A percentile compares a stretch with the other conserved stretches of the same genome.
phyloP scores from a whole-genome alignment of 2,797 vertebrate genomes.

The Aplochiton taeniatus region DNA sequence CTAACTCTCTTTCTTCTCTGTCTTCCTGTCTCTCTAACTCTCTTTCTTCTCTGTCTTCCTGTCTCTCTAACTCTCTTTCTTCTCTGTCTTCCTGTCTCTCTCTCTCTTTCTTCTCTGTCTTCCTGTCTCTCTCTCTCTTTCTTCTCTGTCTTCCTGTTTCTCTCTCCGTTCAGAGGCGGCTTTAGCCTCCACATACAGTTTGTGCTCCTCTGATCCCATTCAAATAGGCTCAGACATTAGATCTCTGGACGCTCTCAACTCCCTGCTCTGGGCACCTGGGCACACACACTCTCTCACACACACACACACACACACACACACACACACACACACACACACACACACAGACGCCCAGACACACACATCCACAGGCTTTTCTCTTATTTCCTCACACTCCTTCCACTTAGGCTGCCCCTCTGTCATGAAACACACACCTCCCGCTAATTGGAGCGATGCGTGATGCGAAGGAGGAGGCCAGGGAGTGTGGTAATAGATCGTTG shows the following conservation, averaged over 20 bases:
- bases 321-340: not conserved
- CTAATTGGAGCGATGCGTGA: constrained; percentile 9
- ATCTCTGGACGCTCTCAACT: constrained; percentile 6
- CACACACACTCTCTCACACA: not conserved
- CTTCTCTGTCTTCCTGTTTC: not conserved
- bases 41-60: not conserved
- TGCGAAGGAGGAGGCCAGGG: constrained; percentile 17
- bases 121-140: not conserved
- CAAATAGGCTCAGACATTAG: constrained; percentile 3
- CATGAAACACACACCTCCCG: not conserved
- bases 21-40: not conserved
- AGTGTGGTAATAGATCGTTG: constrained; percentile 30
- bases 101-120: not conserved
- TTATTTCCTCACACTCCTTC: not conserved
- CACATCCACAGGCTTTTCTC: not conserved
- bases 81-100: not conserved
- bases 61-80: not conserved
- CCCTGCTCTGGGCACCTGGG: not conserved
- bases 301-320: not conserved
- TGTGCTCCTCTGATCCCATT: constrained; percentile 8
- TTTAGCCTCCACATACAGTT: not conserved
- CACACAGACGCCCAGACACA: not conserved
- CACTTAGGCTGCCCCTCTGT: no score
- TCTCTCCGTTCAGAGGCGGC: not conserved
- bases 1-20: not conserved